These are phyloP conservation scores for Phyllopteryx taeniolatus DNA, from an alignment of 2,113 vertebrate species.

Conservation along the genomic window DNA sequence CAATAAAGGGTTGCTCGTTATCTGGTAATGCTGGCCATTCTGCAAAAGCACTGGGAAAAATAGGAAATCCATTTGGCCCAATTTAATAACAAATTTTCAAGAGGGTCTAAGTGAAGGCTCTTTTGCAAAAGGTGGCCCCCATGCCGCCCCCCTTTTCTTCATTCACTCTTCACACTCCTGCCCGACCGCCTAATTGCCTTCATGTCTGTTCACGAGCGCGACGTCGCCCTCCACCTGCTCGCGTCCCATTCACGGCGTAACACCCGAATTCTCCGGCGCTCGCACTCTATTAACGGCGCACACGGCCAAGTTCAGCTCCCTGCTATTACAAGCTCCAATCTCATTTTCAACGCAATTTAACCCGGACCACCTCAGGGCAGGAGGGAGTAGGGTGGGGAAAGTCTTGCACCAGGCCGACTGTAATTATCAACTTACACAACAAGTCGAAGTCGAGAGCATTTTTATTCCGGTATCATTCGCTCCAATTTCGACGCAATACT, in stretches of 20 bases:
- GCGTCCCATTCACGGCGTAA: slow-evolving; percentile 72
- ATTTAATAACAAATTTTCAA: not conserved
- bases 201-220: slow-evolving; percentile 77
- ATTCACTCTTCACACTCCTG: slow-evolving; percentile 65
- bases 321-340: slow-evolving; percentile 78
- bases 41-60: not conserved
- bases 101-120: not conserved
- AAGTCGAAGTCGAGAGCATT: not conserved
- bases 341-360: slow-evolving; percentile 84
- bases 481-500: not conserved
- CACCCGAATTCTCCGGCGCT: slow-evolving; percentile 77
- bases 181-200: slow-evolving; percentile 77
- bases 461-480: not conserved
- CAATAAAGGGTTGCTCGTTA: too few species aligned
- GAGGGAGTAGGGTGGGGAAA: slow-evolving; percentile 48
- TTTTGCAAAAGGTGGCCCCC: not conserved
- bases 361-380: slow-evolving; percentile 60
- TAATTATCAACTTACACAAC: slow-evolving; percentile 52
- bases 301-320: slow-evolving; percentile 73
- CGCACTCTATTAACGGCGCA: slow-evolving; percentile 81
- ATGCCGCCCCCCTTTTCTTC: not conserved
- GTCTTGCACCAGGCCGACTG: slow-evolving; percentile 40
- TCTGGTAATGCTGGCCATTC: too few species aligned
- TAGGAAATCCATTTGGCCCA: not conserved
- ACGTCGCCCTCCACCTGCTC: slow-evolving; percentile 75